These are phyloP conservation scores for Serranus cabrilla DNA, from an alignment of 2,797 vertebrate species.

Conservation along the genomic window DNA sequence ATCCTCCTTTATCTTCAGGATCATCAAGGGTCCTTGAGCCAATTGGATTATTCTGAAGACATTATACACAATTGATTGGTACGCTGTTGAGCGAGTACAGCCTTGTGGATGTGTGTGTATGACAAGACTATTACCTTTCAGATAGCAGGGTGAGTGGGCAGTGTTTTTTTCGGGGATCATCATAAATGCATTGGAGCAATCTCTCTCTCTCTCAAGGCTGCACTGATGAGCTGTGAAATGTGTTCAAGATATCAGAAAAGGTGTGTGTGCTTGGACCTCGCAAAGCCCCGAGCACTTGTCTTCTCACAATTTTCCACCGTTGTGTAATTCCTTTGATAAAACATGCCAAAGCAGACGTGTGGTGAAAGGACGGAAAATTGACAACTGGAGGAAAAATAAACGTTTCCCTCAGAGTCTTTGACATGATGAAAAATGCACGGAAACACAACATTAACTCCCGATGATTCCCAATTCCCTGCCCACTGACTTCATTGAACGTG, in stretches of 20 bases:
- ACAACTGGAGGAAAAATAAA: slow-evolving; percentile 23
- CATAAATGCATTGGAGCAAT: slow-evolving; percentile 44
- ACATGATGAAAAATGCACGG: slow-evolving; percentile 25
- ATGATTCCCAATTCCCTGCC: slow-evolving; percentile 13
- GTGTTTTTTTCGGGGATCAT: slow-evolving; percentile 53
- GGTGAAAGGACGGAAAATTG: not conserved
- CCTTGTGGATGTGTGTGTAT: slow-evolving; percentile 58
- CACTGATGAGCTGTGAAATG: slow-evolving; percentile 52
- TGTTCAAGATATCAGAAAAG: slow-evolving; percentile 29
- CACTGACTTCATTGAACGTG: slow-evolving; percentile 5
- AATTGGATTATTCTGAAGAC: slow-evolving; percentile 75
- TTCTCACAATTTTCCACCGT: not conserved
- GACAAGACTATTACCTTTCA: slow-evolving; percentile 62
- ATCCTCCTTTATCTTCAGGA: slow-evolving; percentile 72
- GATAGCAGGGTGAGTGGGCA: slow-evolving; percentile 32
- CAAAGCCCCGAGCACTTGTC: not conserved
- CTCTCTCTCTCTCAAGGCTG: slow-evolving; percentile 42
- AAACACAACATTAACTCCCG: slow-evolving; percentile 22
- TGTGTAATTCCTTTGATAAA: slow-evolving; percentile 23
- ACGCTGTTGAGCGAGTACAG: slow-evolving; percentile 52
- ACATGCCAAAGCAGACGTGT: not conserved
- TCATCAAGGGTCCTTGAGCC: slow-evolving; percentile 76
- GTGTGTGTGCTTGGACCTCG: slow-evolving; percentile 8
- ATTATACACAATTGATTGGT: slow-evolving; percentile 75
- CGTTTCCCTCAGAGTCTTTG: not conserved